Evolutionary conservation across 1,140 invertebrate genomes (phyloP).

Genomic region (Drosophila bifasciata): DNA sequence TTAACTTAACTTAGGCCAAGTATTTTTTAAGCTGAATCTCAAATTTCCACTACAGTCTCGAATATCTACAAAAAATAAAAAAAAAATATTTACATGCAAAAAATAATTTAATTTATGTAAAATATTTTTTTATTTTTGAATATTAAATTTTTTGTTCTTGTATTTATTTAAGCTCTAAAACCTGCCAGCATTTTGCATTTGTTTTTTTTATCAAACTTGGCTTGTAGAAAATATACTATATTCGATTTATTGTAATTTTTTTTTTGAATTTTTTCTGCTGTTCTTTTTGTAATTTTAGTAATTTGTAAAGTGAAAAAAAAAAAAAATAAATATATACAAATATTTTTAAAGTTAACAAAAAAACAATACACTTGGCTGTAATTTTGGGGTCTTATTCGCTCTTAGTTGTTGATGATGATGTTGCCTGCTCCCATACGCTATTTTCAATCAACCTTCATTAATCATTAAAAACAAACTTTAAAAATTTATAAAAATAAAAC

Average conservation of each 20-base stretch:
- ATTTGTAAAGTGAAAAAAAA: constrained; percentile 56
- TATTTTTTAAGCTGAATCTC: constrained; percentile 38
- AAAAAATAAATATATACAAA: constrained; percentile 31
- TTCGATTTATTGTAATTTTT: constrained; percentile 42
- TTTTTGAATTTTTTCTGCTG: constrained; percentile 29
- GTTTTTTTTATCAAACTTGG: constrained; percentile 55
- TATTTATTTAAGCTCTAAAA: constrained; percentile 67
- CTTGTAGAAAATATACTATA: constrained; percentile 46
- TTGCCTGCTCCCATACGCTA: background rate
- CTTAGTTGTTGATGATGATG: constrained; percentile 30
- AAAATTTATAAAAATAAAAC: background rate
- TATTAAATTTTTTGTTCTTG: constrained; percentile 30
- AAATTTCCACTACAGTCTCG: constrained; percentile 24
- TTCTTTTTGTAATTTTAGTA: constrained; percentile 58
- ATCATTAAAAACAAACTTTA: constrained; percentile 1
- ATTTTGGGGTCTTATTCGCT: constrained; percentile 9
- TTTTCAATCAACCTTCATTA: constrained; percentile 9
- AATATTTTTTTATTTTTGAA: constrained; percentile 35
- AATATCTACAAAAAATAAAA: constrained; percentile 10
- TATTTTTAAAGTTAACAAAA: constrained; percentile 46
- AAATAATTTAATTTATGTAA: constrained; percentile 24
- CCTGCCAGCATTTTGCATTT: constrained; percentile 79
- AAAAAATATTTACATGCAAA: background rate
- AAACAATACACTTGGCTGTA: constrained; percentile 43
- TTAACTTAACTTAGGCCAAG: constrained; percentile 64